These are phyloP conservation scores for Phthorimaea operculella DNA, from an alignment of 1,140 invertebrate genomes.

Conservation along the genomic window DNA sequence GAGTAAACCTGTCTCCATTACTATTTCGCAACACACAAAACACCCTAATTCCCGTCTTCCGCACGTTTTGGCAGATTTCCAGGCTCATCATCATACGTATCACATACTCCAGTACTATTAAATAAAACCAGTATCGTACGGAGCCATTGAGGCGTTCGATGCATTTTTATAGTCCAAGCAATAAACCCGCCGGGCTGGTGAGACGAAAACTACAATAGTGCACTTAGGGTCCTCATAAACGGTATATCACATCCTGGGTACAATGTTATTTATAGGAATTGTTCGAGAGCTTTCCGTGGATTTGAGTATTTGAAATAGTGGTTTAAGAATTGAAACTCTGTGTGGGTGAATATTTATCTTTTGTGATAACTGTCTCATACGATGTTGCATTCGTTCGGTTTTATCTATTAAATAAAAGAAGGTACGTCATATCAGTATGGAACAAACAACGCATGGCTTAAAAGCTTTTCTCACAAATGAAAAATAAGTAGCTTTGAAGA, in stretches of 20 bases:
- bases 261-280: slow-evolving; percentile 36
- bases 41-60: no score
- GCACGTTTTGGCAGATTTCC: neutral
- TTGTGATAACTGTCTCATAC: no score
- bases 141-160: slow-evolving; percentile 4
- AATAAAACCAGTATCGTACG: neutral
- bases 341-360: no score
- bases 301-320: neutral
- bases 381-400: no score
- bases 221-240: slow-evolving; percentile 50
- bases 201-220: slow-evolving; percentile 43
- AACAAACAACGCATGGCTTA: no score
- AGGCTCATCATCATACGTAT: neutral
- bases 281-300: neutral
- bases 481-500: no score
- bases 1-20: no score
- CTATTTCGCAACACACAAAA: no score
- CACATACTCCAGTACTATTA: neutral
- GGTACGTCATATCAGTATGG: no score
- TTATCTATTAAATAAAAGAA: no score
- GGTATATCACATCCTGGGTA: slow-evolving; percentile 38
- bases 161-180: slow-evolving; percentile 18
- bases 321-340: neutral
- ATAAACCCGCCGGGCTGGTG: slow-evolving; percentile 36
- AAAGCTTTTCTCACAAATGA: no score